Evolutionary conservation across 2,888 invertebrate genomes (phyloP), one percentile per base, ranked within the genome.

Genomic region (Bhutanitis thaidina): DNA sequence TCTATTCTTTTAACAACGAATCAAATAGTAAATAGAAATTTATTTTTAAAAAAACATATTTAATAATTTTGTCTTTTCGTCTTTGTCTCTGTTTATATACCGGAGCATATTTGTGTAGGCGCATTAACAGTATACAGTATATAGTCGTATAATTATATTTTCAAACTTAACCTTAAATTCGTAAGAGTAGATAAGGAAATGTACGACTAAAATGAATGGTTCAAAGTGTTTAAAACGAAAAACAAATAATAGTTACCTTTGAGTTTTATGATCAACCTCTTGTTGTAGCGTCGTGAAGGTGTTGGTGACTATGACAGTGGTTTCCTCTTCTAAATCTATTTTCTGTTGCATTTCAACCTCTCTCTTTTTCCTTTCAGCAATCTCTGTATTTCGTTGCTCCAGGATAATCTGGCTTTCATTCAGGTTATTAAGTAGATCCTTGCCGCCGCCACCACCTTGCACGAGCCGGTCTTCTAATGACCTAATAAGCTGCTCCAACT

Each of bases 181-280:
- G n/a, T n/a, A n/a, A n/a, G n/a, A n/a, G n/a, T n/a, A n/a, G n/a
- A n/a, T n/a, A n/a, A n/a, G n/a, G n/a, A n/a, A n/a, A n/a, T n/a
- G n/a, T n/a, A n/a, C n/a, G n/a, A n/a, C n/a, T n/a, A n/a, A n/a
- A n/a, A n/a, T n/a, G n/a, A n/a, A n/a, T n/a, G n/a, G n/a, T n/a
- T n/a, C n/a, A n/a, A n/a, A n/a, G n/a, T n/a, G n/a, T n/a, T n/a
- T n/a, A n/a, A n/a, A n/a, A n/a, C n/a, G n/a, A n/a, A n/a, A n/a
- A n/a, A n/a, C n/a, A n/a, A n/a, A n/a, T n/a, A n/a, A n/a, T 13
- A 1, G 12, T 34, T 0, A 83, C 82, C 90, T 87, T 67, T 95
- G 96, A 16, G 98, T 96, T 81, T 99, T 99, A 51, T 97, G 94
- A 73, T 99, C 99, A 1, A 99, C 98, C 84, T 99, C 98, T 76